These are phyloP conservation scores for Ochlodes sylvanus DNA, from an alignment of 2,888 invertebrate species.

Conservation along the genomic window DNA sequence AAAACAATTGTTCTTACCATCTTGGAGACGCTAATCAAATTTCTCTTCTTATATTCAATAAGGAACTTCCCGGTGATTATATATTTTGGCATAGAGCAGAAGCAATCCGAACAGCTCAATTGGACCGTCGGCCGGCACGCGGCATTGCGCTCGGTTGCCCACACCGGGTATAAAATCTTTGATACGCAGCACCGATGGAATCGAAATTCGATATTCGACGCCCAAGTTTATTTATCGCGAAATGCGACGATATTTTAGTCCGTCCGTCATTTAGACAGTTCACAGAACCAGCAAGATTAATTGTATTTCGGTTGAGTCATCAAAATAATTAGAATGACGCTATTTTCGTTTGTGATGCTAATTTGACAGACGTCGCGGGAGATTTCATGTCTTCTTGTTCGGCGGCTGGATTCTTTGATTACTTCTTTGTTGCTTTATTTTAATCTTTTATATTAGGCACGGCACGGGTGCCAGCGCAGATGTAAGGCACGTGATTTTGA, in stretches of 20 bases:
- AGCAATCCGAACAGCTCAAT: conserved; percentile 26
- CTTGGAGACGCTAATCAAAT: too few relatives aligned
- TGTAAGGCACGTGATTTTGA: conserved; percentile 43
- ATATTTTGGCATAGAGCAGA: conserved; percentile 29
- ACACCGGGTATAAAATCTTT: conserved; percentile 75
- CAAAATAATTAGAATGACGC: conserved; percentile 85
- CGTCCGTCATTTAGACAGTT: conserved; percentile 83
- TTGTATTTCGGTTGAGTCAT: conserved; percentile 85
- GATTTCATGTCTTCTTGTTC: conserved; percentile 77
- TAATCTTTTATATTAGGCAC: conserved; percentile 45
- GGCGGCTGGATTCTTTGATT: conserved; percentile 73
- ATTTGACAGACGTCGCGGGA: conserved; percentile 85
- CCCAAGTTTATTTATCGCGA: conserved; percentile 82
- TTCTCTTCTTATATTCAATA: neutral
- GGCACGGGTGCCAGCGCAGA: conserved; percentile 44
- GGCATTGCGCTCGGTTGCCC: conserved; percentile 73
- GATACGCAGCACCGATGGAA: conserved; percentile 83
- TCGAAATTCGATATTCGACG: conserved; percentile 82
- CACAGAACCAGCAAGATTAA: conserved; percentile 84
- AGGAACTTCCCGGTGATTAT: conserved; percentile 27
- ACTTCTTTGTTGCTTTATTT: conserved; percentile 70
- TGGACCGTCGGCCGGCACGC: conserved; percentile 42
- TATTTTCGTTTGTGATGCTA: conserved; percentile 84
- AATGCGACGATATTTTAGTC: conserved; percentile 83
- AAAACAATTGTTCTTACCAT: too few relatives aligned